These are phyloP conservation scores for Nomada fabriciana DNA, from an alignment of 2,888 invertebrate genomes.

Conservation along the genomic window DNA sequence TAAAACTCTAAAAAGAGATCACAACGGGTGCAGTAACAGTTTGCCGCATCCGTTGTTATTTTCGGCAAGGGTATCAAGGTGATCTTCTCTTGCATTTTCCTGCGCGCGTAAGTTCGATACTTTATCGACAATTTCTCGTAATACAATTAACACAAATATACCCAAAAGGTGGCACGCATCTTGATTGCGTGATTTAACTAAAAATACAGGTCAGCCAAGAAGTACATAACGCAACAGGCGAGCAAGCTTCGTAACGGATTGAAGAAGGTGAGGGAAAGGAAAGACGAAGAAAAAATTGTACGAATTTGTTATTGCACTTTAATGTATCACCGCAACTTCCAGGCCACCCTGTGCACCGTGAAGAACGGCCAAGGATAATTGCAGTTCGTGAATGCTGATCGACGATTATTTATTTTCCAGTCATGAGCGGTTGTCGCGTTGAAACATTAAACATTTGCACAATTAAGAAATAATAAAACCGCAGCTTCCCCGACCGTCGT, in stretches of 20 bases:
- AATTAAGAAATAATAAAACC: background rate
- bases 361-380: conserved; percentile 29
- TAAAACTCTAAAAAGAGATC: no score
- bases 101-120: background rate
- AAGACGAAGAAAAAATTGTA: no score
- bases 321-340: background rate
- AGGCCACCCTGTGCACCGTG: background rate
- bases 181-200: background rate
- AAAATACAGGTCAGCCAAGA: background rate
- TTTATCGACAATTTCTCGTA: conserved; percentile 12
- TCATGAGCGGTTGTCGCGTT: background rate
- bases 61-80: conserved; percentile 23
- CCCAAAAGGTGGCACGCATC: no score
- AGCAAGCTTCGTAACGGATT: background rate
- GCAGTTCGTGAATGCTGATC: background rate
- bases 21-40: no score
- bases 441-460: background rate
- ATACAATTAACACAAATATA: background rate
- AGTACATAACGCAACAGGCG: background rate
- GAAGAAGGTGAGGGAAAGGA: no score
- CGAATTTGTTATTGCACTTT: no score
- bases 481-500: background rate
- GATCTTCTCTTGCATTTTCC: conserved; percentile 18
- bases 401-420: conserved; percentile 11
- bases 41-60: background rate